Conservation (phyloP, 2,888 invertebrate genomes). For the Diarsia rubi region DNA sequence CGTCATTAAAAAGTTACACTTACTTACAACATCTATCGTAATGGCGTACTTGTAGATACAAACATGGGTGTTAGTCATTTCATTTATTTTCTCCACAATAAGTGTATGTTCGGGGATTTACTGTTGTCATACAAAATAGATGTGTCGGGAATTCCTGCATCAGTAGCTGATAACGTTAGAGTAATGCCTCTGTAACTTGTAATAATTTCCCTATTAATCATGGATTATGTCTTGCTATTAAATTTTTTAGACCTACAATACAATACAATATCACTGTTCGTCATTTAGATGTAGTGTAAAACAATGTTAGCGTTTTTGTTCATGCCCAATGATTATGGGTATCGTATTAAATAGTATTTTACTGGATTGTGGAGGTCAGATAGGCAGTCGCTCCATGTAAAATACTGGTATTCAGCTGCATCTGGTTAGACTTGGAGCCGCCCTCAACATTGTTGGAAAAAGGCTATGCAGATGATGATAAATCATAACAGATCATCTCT, state of each 20-base stretch:
- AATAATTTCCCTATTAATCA: not conserved
- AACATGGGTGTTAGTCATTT: not conserved
- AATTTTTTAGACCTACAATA: not conserved
- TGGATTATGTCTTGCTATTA: not conserved
- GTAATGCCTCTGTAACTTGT: not conserved
- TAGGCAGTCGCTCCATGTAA: too few relatives aligned
- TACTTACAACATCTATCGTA: not conserved
- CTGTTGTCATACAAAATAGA: not conserved
- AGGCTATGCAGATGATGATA: too few relatives aligned
- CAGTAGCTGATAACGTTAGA: not conserved
- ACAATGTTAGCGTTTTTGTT: too few relatives aligned
- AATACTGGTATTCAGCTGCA: too few relatives aligned
- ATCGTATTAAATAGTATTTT: too few relatives aligned
- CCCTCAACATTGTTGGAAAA: too few relatives aligned
- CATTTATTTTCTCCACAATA: constrained; percentile 1
- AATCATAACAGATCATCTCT: too few relatives aligned
- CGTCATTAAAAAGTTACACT: not conserved
- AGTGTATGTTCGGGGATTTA: not conserved
- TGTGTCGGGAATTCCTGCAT: constrained; percentile 36
- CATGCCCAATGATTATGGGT: too few relatives aligned
- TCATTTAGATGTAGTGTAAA: not conserved
- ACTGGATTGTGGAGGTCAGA: too few relatives aligned
- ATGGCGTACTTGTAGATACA: not conserved
- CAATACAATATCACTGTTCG: not conserved
- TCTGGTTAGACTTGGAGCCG: too few relatives aligned